Percentiles rank a stretch among this genome's conserved stretches.
Evolutionary conservation across 2,797 vertebrate genomes (phyloP).

Genomic region (Glossophaga mutica): DNA sequence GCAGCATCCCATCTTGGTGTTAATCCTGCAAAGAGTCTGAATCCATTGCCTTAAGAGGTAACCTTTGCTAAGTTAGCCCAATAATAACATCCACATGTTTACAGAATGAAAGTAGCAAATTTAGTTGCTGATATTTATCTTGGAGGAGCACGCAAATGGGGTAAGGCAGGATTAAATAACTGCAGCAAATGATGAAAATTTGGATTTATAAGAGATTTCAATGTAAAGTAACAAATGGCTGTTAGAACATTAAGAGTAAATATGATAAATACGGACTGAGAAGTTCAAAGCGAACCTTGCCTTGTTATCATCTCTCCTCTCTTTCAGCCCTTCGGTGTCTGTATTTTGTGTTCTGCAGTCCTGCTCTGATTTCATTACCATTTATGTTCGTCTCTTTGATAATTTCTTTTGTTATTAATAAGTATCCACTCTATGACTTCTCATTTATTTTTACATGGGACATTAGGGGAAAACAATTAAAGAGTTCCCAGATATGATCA

Average conservation of each 20-base stretch:
- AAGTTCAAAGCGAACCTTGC: background rate
- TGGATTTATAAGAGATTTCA: background rate
- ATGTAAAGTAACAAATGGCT: background rate
- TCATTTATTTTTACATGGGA: constrained; percentile 36
- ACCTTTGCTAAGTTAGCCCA: background rate
- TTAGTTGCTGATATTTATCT: background rate
- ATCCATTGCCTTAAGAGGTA: background rate
- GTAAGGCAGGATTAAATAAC: background rate
- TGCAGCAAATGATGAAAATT: background rate
- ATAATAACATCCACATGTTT: background rate
- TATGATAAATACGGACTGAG: background rate
- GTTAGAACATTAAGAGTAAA: constrained; percentile 25
- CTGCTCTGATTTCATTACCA: background rate
- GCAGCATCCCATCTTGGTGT: background rate
- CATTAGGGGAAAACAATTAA: background rate
- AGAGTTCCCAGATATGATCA: background rate
- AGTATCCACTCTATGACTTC: background rate
- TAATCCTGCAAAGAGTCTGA: background rate
- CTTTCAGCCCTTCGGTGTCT: background rate
- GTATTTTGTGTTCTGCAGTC: background rate
- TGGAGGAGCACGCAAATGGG: background rate
- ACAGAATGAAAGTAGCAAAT: constrained; percentile 9
- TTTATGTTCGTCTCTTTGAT: background rate
- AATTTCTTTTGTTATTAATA: constrained; percentile 17
- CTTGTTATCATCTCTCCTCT: background rate